A percentile compares a stretch with the other conserved stretches of the same genome.
Evolutionary conservation across 2,888 invertebrate species (phyloP).

Genomic region (Entomobrya multifasciata): DNA sequence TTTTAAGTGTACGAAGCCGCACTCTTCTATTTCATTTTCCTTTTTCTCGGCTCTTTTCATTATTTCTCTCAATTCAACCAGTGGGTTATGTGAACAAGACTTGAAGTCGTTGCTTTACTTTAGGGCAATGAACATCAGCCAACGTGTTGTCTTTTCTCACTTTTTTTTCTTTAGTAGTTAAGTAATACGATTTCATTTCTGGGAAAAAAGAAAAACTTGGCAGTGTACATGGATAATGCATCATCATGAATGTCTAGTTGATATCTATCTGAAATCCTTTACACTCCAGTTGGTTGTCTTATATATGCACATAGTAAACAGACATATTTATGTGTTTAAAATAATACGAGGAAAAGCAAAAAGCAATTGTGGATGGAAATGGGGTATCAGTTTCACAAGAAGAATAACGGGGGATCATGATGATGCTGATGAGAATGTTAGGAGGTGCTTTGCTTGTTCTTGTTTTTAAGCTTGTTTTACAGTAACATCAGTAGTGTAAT

Average conservation of each 20-base stretch:
- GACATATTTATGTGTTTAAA: neutral
- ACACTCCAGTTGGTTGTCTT: neutral
- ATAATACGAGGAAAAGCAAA: neutral
- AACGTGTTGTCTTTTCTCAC: neutral
- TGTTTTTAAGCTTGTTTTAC: no score
- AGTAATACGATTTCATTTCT: neutral
- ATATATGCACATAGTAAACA: neutral
- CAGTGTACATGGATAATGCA: neutral
- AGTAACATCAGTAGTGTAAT: neutral
- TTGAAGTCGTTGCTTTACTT: neutral
- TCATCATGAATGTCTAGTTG: neutral
- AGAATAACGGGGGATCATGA: neutral
- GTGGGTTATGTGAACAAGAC: neutral
- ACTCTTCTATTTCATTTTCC: neutral
- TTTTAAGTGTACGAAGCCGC: no score
- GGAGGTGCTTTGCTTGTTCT: neutral
- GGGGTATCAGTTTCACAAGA: slow-evolving; percentile 13
- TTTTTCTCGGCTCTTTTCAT: neutral
- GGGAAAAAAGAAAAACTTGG: slow-evolving; percentile 5
- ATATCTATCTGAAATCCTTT: neutral
- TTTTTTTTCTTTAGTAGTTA: neutral
- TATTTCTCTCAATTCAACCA: neutral
- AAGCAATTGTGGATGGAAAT: neutral
- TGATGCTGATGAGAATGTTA: neutral
- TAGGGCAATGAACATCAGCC: no score